A percentile compares a stretch with the other conserved stretches of the same genome.
These are phyloP conservation scores for Numenius arquata DNA, from an alignment of 2,113 vertebrate species.

Conservation along the genomic window DNA sequence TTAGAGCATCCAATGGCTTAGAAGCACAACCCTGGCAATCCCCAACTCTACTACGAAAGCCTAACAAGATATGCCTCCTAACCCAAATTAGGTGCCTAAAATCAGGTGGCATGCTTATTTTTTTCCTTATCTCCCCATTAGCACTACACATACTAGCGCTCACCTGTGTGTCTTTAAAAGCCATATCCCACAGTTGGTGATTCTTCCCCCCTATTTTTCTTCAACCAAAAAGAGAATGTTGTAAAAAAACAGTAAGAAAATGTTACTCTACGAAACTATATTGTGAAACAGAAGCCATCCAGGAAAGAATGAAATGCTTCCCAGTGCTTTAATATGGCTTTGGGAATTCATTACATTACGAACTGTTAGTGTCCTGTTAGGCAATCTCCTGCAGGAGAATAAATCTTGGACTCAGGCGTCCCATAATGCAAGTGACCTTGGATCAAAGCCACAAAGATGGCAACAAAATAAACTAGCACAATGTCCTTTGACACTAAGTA, in stretches of 20 bases:
- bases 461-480: background rate
- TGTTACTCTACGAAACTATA: background rate
- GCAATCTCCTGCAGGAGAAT: background rate
- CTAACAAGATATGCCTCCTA: background rate
- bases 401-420: background rate
- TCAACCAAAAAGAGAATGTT: background rate
- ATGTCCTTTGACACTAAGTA: background rate
- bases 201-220: background rate
- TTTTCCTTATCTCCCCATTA: background rate
- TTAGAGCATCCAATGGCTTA: background rate
- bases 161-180: background rate
- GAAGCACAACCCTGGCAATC: background rate
- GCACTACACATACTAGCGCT: background rate
- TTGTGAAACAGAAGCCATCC: background rate
- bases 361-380: background rate
- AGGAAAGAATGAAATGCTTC: background rate
- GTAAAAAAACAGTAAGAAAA: background rate
- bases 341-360: background rate
- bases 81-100: background rate
- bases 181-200: background rate
- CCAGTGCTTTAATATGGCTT: background rate
- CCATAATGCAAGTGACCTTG: background rate
- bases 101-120: background rate
- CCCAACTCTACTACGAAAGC: background rate
- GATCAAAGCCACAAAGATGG: background rate